A percentile compares a stretch with the other conserved stretches of the same genome.
phyloP scores from a whole-genome alignment of 2,888 invertebrate species.

The Sarcophaga caerulescens region DNA sequence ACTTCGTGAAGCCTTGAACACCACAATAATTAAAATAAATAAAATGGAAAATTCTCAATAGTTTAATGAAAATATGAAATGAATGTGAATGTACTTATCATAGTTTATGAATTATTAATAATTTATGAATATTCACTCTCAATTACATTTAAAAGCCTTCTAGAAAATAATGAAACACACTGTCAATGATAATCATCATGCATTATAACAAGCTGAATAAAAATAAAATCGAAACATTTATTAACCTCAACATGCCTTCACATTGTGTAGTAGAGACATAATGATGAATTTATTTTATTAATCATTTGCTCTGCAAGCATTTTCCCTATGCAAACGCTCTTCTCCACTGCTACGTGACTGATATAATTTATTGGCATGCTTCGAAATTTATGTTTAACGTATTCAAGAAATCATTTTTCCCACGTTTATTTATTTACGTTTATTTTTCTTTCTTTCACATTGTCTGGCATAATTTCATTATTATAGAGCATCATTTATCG shows the following conservation, averaged over 20 bases:
- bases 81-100: no score
- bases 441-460: not conserved
- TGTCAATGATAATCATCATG: not conserved
- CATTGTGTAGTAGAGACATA: not conserved
- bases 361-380: not conserved
- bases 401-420: no score
- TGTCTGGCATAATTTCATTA: not conserved
- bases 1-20: no score
- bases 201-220: not conserved
- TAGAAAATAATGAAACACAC: not conserved
- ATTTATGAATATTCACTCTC: not conserved
- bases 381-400: not conserved
- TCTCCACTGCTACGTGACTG: not conserved
- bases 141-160: not conserved
- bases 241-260: not conserved
- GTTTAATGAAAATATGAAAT: no score
- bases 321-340: no score
- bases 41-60: no score
- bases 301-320: not conserved
- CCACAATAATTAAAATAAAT: no score
- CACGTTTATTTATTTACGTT: no score
- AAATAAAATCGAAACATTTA: not conserved
- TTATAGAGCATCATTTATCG: not conserved
- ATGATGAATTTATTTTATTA: not conserved
- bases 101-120: no score